Percentiles rank a stretch among this genome's conserved stretches.
phyloP scores from a whole-genome alignment of 2,888 invertebrate genomes.

The Gryllus longicercus region DNA sequence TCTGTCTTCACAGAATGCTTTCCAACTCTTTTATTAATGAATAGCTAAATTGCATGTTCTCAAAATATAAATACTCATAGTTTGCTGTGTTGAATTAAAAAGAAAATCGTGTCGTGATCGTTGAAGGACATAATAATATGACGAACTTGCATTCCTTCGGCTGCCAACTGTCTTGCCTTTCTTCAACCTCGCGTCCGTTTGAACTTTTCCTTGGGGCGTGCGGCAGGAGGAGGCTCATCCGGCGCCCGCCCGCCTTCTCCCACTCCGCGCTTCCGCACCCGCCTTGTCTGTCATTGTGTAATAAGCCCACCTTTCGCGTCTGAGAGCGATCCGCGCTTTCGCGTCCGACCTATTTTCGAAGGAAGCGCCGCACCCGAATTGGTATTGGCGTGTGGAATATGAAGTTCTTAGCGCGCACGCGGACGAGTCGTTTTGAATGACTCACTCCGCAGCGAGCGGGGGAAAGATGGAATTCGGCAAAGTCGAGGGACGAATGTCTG shows the following conservation, averaged over 20 bases:
- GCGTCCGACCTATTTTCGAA: background rate
- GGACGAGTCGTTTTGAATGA: background rate
- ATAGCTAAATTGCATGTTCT: no score
- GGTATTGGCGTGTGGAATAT: slow-evolving; percentile 2
- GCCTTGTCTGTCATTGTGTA: slow-evolving; percentile 1
- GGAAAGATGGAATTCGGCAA: background rate
- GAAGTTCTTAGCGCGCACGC: background rate
- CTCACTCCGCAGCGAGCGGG: background rate
- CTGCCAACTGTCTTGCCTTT: no score
- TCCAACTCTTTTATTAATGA: no score
- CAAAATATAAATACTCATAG: no score
- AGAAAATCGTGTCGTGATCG: no score
- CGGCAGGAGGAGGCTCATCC: background rate
- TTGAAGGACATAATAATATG: no score
- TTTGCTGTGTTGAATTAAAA: no score
- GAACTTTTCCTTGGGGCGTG: background rate
- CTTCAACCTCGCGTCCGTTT: no score
- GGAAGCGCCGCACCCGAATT: background rate
- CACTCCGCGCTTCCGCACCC: background rate
- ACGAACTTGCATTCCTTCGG: no score
- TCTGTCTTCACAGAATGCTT: no score
- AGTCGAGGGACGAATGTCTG: background rate
- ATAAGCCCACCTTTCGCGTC: background rate
- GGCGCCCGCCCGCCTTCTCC: background rate
- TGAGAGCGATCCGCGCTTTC: background rate